Conservation (phyloP, 2,113 vertebrate genomes). For the Marcusenius ussheri region DNA sequence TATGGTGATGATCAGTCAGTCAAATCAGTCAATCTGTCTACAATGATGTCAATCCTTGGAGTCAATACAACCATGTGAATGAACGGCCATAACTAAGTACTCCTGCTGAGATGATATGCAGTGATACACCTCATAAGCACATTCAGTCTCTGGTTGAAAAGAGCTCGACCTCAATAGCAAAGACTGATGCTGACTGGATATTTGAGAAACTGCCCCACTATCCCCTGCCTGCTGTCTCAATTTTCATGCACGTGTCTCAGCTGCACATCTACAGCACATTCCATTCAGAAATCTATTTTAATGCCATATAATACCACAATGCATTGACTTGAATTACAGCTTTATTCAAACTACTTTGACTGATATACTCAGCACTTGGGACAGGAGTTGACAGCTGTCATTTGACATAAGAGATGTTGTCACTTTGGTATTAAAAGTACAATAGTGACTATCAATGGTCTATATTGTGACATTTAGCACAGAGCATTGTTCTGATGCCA, state of each 20-base stretch:
- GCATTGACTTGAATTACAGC: neutral
- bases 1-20: neutral
- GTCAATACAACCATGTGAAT: neutral
- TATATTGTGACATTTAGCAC: conserved; percentile 60
- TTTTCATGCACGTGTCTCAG: neutral
- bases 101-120: neutral
- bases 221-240: neutral
- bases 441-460: conserved; percentile 64
- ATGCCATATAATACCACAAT: neutral
- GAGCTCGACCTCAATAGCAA: neutral
- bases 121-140: neutral
- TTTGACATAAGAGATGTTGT: neutral
- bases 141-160: neutral
- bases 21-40: neutral
- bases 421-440: conserved; percentile 20
- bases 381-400: neutral
- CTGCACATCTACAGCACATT: neutral
- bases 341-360: neutral
- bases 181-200: neutral
- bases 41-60: neutral
- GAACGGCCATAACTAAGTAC: neutral
- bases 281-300: neutral
- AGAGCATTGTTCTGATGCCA: conserved; percentile 52
- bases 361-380: neutral
- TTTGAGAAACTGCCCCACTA: neutral